Evolutionary conservation across 2,888 invertebrate genomes (phyloP), one percentile per base, ranked within the genome.

Genomic region (Papilio elwesi): DNA sequence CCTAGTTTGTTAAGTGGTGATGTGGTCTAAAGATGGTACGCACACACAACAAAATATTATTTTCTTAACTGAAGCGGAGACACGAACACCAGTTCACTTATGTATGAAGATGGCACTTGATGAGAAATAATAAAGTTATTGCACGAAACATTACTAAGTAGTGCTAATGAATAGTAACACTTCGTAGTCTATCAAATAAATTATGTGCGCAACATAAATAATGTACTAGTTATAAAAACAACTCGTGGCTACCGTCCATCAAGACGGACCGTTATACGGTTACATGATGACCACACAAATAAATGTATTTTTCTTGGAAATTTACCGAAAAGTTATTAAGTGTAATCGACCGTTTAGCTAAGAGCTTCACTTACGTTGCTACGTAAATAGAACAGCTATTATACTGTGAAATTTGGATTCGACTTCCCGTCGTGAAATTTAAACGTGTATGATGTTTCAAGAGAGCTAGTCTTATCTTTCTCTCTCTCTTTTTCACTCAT

Each of bases 121-220:
- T 49, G 6, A 9, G n/a, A 68, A 36, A 76, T 70, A 75, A 78
- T 76, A 75, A 76, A 78, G 73, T 70, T 74, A 77, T 77, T 76
- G 66, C 51, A 63, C 65, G 51, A 55, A 53, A 57, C 38, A 68
- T 68, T 74, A 55, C 57, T 68, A 65, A 74, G 75, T 77, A 74
- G 70, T 76, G 52, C 69, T 79, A 82, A 82, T 82, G 78, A 80
- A 83, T 84, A 81, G 76, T 76, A 82, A 78, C 83, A 80, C 81
- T 82, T 78, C 78, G 78, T 80, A 80, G 76, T 79, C 78, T 77
- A 79, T 75, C 76, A 79, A 81, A 82, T 81, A 82, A 83, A 84
- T 83, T 81, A 81, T 81, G 78, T 75, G 73, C 78, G 78, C 80
- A 75, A 81, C 80, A 83, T 84, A 83, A 83, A 85, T 83, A 82